Base-by-base conservation (phyloP, 2,113 vertebrate genomes). In the Piliocolobus tephrosceles region DNA sequence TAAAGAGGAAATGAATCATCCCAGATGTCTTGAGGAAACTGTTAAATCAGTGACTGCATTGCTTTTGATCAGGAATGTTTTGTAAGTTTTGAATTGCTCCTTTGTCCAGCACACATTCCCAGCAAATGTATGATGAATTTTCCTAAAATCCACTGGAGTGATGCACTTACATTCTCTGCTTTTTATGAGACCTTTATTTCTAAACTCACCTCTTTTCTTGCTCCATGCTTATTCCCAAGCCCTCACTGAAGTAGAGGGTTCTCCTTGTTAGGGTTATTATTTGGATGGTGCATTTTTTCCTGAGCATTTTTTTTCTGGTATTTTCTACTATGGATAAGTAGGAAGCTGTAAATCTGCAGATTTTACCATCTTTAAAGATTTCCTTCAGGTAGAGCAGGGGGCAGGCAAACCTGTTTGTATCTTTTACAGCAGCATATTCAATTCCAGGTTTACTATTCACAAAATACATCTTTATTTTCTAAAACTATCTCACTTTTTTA, bases 261-360 rank as follows among this genome's bases (percentile, higher is more conserved):
- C 8, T 1, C 9, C 8, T 12, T 43, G 2, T 23, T 35, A 40
- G 23, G 4, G 25, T 35, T 66, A 32, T 27, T 6, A 9, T 43
- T 47, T 58, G 40, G 12, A 47, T 35, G 55, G 13, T 8, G 27
- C 0, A 18, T 55, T 0, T n/a, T 72, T 6, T 72, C 13, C 3
- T 14, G 17, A 35, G 1, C 11, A 25, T 84, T 79, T 83, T 2
- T 3, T 3, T 32, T 27, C 3, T 0, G 7, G 1, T 25, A 3
- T 8, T 40, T 86, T 52, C 25, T 79, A 52, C 8, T 7, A 8
- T 1, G 1, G 5, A 0, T 64, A 64, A 70, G 22, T 40, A 30
- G 9, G 25, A 47, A 14, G 17, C 45, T 90, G 7, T 23, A 23
- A 66, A 35, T 4, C 12, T 79, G 20, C 6, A 61, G 16, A 38